These are phyloP conservation scores for Corydoras maculifer DNA, from an alignment of 2,113 vertebrate species.

Conservation along the genomic window DNA sequence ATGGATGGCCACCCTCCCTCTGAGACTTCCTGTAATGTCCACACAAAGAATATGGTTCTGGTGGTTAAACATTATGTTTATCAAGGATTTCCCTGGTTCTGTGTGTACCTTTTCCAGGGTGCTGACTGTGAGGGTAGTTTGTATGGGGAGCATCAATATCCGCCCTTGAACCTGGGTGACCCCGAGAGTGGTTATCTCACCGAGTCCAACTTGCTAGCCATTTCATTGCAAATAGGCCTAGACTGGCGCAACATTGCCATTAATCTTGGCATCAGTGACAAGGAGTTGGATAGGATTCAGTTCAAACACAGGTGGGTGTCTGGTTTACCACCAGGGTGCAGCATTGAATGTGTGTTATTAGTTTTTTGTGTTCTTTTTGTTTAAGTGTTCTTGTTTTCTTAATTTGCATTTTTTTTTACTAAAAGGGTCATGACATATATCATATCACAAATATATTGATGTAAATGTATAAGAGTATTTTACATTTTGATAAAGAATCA, in stretches of 20 bases:
- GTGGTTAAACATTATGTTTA: background rate
- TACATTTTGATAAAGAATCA: no score
- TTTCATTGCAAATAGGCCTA: constrained; percentile 77
- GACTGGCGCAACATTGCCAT: constrained; percentile 86
- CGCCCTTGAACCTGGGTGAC: constrained; percentile 85
- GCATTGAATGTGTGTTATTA: no score
- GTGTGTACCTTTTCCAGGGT: constrained; percentile 36
- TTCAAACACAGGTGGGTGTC: constrained; percentile 74
- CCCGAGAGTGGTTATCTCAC: constrained; percentile 90
- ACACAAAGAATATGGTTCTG: constrained; percentile 17
- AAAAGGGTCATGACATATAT: no score
- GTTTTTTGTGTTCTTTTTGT: background rate
- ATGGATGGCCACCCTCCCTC: constrained; percentile 89
- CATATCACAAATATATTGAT: no score
- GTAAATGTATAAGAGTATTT: no score
- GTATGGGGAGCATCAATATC: constrained; percentile 49
- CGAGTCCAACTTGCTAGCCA: constrained; percentile 81
- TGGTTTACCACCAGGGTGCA: no score
- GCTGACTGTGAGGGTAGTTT: constrained; percentile 51
- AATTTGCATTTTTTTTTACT: no score
- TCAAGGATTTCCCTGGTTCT: background rate
- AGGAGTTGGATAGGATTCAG: constrained; percentile 75
- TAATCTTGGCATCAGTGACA: constrained; percentile 77
- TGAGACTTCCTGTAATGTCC: constrained; percentile 79
- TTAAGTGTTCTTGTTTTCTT: background rate